Percentiles rank a stretch among this genome's conserved stretches.
Conservation (phyloP, 2,113 vertebrate species). For the Nyctibius bracteatus region DNA sequence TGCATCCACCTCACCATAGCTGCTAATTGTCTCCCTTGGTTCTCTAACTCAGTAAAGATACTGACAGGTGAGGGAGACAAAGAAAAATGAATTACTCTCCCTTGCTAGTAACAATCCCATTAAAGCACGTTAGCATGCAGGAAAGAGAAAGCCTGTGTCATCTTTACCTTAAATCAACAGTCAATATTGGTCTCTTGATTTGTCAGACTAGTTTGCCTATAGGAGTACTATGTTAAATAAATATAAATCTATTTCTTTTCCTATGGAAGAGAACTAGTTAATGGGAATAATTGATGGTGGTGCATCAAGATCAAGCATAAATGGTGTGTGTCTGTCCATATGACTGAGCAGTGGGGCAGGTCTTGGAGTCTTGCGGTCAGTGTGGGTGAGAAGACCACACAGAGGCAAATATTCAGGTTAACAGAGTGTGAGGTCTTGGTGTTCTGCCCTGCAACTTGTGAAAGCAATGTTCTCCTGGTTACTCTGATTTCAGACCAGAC, state of each 20-base stretch:
- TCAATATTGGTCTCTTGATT: neutral
- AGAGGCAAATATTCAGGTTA: neutral
- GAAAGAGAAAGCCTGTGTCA: neutral
- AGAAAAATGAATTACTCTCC: neutral
- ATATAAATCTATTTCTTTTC: neutral
- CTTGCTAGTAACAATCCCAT: neutral
- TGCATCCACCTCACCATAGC: neutral
- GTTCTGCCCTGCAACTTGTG: neutral
- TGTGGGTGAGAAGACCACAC: neutral
- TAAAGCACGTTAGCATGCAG: neutral
- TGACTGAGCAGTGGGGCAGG: neutral
- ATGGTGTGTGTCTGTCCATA: neutral
- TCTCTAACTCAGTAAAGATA: neutral
- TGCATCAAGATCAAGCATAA: neutral
- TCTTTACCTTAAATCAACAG: neutral
- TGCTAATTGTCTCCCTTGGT: slow-evolving; percentile 12
- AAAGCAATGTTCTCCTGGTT: neutral
- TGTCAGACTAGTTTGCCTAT: neutral
- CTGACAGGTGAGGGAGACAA: neutral
- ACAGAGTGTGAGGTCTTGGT: neutral
- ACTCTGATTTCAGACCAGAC: neutral
- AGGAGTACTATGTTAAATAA: neutral
- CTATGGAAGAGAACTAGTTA: neutral
- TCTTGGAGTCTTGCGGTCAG: neutral
- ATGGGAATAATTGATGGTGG: neutral